Percentiles rank a stretch among this genome's conserved stretches.
phyloP scores from a whole-genome alignment of 2,797 vertebrate genomes.

The Spinus pinus region DNA sequence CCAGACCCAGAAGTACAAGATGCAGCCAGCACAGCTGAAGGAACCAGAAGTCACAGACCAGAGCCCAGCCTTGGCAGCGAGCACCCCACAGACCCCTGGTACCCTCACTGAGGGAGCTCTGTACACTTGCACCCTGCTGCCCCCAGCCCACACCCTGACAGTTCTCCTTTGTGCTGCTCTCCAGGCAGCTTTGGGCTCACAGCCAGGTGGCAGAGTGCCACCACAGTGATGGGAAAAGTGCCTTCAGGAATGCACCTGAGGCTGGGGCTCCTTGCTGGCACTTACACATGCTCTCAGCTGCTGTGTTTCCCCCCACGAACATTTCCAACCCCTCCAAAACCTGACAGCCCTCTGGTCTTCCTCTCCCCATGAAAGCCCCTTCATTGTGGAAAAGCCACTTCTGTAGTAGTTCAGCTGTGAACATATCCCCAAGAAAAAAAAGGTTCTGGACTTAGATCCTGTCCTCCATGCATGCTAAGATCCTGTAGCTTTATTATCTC shows the following conservation, averaged over 20 bases:
- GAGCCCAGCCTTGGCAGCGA: not conserved
- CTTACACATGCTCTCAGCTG: not conserved
- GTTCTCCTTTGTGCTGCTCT: not conserved
- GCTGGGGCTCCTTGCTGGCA: not conserved
- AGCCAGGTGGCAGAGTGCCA: not conserved
- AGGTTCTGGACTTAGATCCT: not conserved
- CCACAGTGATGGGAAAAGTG: fast-evolving
- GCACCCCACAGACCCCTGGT: fast-evolving
- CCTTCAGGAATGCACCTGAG: not conserved
- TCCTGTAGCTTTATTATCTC: not conserved
- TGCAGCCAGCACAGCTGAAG: not conserved
- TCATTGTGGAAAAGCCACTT: not conserved
- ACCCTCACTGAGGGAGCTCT: fast-evolving
- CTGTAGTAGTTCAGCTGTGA: not conserved
- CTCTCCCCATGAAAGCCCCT: not conserved
- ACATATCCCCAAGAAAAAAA: not conserved
- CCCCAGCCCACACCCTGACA: fast-evolving
- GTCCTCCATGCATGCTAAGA: not conserved
- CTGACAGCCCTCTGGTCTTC: not conserved
- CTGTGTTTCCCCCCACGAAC: not conserved
- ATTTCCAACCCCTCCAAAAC: not conserved
- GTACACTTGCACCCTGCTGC: fast-evolving
- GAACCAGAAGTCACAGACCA: not conserved
- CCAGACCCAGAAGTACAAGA: not conserved
- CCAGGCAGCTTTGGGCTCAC: not conserved